These are phyloP conservation scores for Cephus sareptanus DNA, from an alignment of 2,888 invertebrate genomes.

Conservation along the genomic window DNA sequence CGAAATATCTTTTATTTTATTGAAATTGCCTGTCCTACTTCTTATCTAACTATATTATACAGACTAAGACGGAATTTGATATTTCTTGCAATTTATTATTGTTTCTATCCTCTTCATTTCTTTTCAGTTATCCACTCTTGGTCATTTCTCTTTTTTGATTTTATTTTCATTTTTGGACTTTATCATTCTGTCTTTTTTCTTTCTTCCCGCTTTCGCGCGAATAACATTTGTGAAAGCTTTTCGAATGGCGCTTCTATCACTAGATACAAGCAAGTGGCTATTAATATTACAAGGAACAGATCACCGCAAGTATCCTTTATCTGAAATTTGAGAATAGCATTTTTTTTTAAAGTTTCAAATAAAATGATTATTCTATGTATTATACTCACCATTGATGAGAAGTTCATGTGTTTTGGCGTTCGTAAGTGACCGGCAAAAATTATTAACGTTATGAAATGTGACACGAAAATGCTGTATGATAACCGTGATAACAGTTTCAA, in stretches of 20 bases:
- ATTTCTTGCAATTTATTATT: background rate
- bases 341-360: background rate
- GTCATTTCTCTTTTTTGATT: constrained; percentile 26
- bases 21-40: no score
- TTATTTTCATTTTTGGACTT: constrained; percentile 11
- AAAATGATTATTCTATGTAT: background rate
- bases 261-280: constrained; percentile 11
- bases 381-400: constrained; percentile 13
- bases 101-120: background rate
- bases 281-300: constrained; percentile 4
- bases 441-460: constrained; percentile 13
- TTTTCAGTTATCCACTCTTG: constrained; percentile 13
- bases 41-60: background rate
- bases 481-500: constrained; percentile 11
- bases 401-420: constrained; percentile 11
- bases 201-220: background rate
- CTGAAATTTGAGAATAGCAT: background rate
- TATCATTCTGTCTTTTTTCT: background rate
- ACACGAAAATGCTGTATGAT: constrained; percentile 18
- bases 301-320: constrained; percentile 14
- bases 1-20: background rate
- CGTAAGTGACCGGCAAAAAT: constrained; percentile 16
- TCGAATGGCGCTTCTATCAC: constrained; percentile 13
- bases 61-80: background rate
- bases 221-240: constrained; percentile 12